phyloP scores from a whole-genome alignment of 2,113 vertebrate genomes.

The Oreochromis niloticus region DNA sequence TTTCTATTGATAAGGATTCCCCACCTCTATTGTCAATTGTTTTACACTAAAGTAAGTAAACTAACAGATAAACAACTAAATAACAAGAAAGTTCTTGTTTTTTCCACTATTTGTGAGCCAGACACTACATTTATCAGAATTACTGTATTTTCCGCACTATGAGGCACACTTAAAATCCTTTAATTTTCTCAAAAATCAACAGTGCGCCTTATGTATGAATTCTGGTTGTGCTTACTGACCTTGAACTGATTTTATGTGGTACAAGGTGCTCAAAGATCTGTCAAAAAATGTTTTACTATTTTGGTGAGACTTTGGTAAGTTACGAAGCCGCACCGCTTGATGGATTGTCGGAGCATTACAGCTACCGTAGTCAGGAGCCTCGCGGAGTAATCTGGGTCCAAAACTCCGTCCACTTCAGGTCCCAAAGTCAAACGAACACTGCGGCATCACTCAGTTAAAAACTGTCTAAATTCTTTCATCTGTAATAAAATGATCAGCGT shows the following conservation, averaged over 20 bases:
- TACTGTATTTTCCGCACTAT: not conserved
- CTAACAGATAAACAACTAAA: not conserved
- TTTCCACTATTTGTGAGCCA: not conserved
- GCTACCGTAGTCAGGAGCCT: not conserved
- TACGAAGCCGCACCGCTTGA: not conserved
- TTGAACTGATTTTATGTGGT: not conserved
- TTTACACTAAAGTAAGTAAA: not conserved
- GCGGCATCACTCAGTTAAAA: not conserved
- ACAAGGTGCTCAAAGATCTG: not conserved
- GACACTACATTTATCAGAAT: not conserved
- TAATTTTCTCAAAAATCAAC: not conserved
- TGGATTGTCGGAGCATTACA: not conserved
- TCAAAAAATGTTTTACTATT: not conserved
- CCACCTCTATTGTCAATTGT: not conserved
- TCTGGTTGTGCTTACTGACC: not conserved
- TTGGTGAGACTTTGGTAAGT: not conserved
- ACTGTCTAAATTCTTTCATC: not conserved
- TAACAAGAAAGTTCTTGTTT: not conserved
- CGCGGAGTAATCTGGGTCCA: not conserved
- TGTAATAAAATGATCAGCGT: not conserved
- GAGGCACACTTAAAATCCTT: not conserved
- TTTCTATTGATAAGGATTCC: not conserved
- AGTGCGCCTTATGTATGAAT: not conserved
- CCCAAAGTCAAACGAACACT: not conserved
- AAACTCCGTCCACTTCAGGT: fast-evolving